Base-by-base conservation (phyloP, 2,113 vertebrate genomes). In the Neotoma lepida region DNA sequence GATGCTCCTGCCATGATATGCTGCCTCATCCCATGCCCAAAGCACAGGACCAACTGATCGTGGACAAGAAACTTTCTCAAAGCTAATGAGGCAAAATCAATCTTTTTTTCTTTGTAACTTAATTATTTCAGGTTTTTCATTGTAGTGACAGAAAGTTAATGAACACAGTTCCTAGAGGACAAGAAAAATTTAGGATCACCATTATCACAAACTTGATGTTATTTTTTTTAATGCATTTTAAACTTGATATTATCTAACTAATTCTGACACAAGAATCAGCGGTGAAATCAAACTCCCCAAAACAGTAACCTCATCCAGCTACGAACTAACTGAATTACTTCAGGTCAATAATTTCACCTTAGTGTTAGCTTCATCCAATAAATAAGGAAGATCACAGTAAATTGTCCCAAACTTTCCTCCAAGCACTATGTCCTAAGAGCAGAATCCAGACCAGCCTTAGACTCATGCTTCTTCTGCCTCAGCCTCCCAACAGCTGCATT, bases 141-240 rank as follows among this genome's bases (percentile, higher is more conserved):
- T 5, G 54, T 18, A 86, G 20, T 35, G 13, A n/a, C 78, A 85
- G 71, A 77, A 49, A 76, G 18, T 26, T 61, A 30, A 51, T n/a
- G 6, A 46, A 58, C 3, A 51, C 4, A n/a, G 46, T 35, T 0
- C 35, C 8, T n/a, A 4, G 4, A 51, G 5, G 8, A 70, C 26
- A 39, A 63, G 61, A 28, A 35, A 85, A 77, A n/a, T 0, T 78
- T 4, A 58, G 46, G 39, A 64, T 74, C 13, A 81, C 0, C 77
- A n/a, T 30, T 51, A 54, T 54, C 54, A 77, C 17, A n/a, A 49
- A 71, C 17, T 1, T 12, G 33, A 56, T 4, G 22, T 30, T 17
- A 58, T 6, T 81, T 58, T 39, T 61, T 82, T 82, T 26, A 9
- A 82, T 1, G 1, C 13, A 61, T 82, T 41, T 61, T 17, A 44